These are phyloP conservation scores for Pollenia angustigena DNA, from an alignment of 2,888 invertebrate species.

Conservation along the genomic window DNA sequence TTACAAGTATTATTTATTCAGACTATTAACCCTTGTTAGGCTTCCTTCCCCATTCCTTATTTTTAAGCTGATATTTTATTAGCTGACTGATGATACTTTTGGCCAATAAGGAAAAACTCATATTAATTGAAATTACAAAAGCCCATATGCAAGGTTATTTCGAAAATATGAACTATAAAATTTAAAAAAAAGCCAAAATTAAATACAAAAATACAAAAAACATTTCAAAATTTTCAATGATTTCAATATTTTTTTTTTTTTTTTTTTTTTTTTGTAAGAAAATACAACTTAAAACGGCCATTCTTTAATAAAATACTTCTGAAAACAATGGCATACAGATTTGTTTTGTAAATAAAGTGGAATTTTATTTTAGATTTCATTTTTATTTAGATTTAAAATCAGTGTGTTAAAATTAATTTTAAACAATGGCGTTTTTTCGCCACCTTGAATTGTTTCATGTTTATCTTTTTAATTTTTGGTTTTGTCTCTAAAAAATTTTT, in stretches of 20 bases:
- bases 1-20: not conserved
- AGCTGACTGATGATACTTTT: conserved; percentile 27
- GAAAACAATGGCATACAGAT: not conserved
- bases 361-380: not conserved
- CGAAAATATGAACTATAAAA: not conserved
- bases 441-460: conserved; percentile 61
- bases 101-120: conserved; percentile 32
- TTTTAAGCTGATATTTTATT: not conserved
- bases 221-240: conserved; percentile 20
- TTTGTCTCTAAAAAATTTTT: not conserved
- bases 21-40: not conserved
- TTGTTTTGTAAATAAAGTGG: not conserved
- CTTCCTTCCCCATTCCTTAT: conserved; percentile 7
- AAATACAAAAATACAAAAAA: conserved; percentile 10
- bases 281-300: conserved; percentile 31
- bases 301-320: not conserved
- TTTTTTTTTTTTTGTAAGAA: conserved; percentile 1
- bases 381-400: not conserved
- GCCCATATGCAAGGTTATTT: conserved; percentile 48
- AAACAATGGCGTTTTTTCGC: conserved; percentile 50
- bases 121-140: conserved; percentile 37
- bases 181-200: not conserved
- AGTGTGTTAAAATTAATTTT: not conserved
- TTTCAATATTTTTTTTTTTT: conserved; percentile 20
- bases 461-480: conserved; percentile 9